phyloP scores from a whole-genome alignment of 2,888 invertebrate species.

The Drosophila algonquin region DNA sequence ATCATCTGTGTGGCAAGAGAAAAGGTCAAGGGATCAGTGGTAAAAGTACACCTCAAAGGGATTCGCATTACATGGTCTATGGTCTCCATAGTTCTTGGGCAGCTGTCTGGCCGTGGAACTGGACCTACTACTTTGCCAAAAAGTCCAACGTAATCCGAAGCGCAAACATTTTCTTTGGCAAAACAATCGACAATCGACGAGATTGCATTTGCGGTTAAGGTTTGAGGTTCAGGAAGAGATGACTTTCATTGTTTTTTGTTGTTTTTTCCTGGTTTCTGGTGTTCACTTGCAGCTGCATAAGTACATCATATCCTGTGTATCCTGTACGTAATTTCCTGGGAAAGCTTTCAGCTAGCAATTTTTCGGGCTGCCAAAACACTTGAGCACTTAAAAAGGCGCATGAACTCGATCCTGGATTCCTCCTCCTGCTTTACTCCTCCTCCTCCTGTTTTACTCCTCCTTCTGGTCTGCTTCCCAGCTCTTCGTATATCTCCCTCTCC shows the following conservation, averaged over 20 bases:
- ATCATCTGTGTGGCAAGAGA: constrained; percentile 47
- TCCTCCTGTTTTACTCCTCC: constrained; percentile 1
- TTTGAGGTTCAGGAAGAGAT: constrained; percentile 10
- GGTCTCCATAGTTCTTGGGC: constrained; percentile 27
- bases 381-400: constrained; percentile 80
- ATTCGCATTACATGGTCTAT: constrained; percentile 38
- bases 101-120: constrained; percentile 35
- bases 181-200: constrained; percentile 23
- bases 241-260: constrained; percentile 25
- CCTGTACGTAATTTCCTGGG: constrained; percentile 66
- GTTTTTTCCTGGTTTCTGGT: constrained; percentile 6
- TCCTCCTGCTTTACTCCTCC: constrained; percentile 5
- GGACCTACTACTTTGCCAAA: constrained; percentile 3
- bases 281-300: constrained; percentile 61
- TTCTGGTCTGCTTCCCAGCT: constrained; percentile 2
- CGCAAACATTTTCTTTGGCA: constrained; percentile 38
- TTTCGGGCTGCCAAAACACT: constrained; percentile 61
- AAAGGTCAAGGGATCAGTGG: constrained; percentile 67
- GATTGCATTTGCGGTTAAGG: neutral
- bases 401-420: constrained; percentile 54
- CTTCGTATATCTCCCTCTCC: constrained; percentile 12
- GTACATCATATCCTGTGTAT: constrained; percentile 14
- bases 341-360: constrained; percentile 59
- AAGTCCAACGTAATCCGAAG: constrained; percentile 24
- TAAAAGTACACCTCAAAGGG: constrained; percentile 47